phyloP scores from a whole-genome alignment of 2,888 invertebrate genomes.

The Drosophila testacea region DNA sequence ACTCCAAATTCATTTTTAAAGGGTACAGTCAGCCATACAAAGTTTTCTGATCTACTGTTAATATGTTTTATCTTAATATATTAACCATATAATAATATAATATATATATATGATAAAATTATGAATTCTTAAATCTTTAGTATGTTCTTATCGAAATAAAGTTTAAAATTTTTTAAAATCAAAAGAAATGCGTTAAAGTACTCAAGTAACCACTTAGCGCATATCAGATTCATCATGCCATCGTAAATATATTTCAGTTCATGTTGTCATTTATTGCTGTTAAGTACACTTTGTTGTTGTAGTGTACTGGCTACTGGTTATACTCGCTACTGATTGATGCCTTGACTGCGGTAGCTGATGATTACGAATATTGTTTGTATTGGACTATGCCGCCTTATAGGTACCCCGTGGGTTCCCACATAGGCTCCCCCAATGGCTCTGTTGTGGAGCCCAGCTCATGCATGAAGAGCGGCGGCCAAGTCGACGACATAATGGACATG shows the following conservation, averaged over 20 bases:
- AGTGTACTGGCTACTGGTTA: constrained; percentile 47
- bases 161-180: neutral
- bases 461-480: constrained; percentile 68
- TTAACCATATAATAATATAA: no score
- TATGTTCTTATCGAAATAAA: neutral
- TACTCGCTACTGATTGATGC: constrained; percentile 54
- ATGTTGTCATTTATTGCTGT: constrained; percentile 50
- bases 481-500: constrained; percentile 75
- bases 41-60: no score
- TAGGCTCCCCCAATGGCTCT: neutral
- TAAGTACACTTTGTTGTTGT: constrained; percentile 37
- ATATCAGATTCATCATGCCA: constrained; percentile 29
- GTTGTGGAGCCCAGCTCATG: constrained; percentile 58
- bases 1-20: no score
- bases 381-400: constrained; percentile 41
- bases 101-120: no score
- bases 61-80: no score
- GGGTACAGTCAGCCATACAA: no score
- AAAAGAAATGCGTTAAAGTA: neutral
- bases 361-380: constrained; percentile 66
- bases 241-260: constrained; percentile 33
- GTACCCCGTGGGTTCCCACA: neutral
- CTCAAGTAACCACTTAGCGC: constrained; percentile 10
- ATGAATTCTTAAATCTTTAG: no score
- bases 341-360: constrained; percentile 42